Evolutionary conservation across 2,113 vertebrate species (phyloP).

Genomic region (Madoqua kirkii): DNA sequence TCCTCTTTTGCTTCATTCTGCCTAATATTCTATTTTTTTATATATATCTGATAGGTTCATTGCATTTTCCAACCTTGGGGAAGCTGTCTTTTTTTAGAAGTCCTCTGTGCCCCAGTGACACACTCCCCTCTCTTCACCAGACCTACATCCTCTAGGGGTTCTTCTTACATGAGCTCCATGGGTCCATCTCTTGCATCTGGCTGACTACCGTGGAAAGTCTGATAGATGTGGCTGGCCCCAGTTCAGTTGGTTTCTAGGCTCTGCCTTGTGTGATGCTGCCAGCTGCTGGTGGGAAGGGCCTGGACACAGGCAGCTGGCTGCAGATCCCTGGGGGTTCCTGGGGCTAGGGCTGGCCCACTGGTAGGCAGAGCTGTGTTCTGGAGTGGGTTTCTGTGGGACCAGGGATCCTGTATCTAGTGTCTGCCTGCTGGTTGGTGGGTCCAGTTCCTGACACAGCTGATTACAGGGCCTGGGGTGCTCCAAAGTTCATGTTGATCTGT

Average conservation of each 20-base stretch:
- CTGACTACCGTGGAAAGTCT: not conserved
- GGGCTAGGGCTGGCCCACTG: not conserved
- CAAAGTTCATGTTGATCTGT: not conserved
- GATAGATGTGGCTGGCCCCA: not conserved
- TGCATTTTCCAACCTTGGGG: not conserved
- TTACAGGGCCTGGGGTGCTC: not conserved
- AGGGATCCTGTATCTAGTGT: not conserved
- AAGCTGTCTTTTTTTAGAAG: not conserved
- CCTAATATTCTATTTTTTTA: not conserved
- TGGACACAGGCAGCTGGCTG: not conserved
- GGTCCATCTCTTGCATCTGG: not conserved
- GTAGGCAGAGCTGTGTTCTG: not conserved
- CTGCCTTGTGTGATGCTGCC: not conserved
- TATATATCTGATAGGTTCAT: not conserved
- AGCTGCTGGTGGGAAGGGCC: not conserved
- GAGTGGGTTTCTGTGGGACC: not conserved
- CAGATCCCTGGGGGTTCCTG: not conserved
- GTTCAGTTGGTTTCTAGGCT: not conserved
- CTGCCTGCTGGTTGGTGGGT: not conserved
- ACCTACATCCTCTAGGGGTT: not conserved
- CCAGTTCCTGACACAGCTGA: not conserved
- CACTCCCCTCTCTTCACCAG: not conserved
- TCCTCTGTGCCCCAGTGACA: not conserved
- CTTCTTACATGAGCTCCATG: not conserved
- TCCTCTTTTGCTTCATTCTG: not conserved